Evolutionary conservation across 2,888 invertebrate genomes (phyloP).

Genomic region (Melolontha melolontha): DNA sequence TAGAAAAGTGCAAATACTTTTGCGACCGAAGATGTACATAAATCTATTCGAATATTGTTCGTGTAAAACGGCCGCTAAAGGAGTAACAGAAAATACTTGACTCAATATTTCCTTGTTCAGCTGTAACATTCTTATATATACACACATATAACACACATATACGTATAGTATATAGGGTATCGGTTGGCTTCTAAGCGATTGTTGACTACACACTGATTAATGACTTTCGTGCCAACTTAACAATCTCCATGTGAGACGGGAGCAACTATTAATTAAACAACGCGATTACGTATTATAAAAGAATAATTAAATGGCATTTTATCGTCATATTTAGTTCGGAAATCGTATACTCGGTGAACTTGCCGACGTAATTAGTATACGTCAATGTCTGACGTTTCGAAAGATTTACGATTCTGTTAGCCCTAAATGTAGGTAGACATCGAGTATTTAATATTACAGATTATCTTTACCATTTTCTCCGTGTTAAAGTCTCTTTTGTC

Average conservation of each 20-base stretch:
- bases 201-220: slow-evolving; percentile 57
- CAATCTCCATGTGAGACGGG: slow-evolving; percentile 58
- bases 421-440: neutral
- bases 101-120: no score
- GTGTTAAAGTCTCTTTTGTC: no score
- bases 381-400: slow-evolving; percentile 26
- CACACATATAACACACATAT: neutral
- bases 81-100: no score
- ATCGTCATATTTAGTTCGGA: slow-evolving; percentile 53
- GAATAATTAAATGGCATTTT: slow-evolving; percentile 60
- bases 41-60: no score
- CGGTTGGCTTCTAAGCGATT: slow-evolving; percentile 50
- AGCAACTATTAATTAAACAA: slow-evolving; percentile 60
- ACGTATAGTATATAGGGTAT: slow-evolving; percentile 9
- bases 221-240: slow-evolving; percentile 59
- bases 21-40: no score
- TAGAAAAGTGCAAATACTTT: no score
- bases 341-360: slow-evolving; percentile 39
- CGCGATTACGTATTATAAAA: slow-evolving; percentile 58
- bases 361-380: slow-evolving; percentile 41
- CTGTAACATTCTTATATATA: no score
- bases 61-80: no score
- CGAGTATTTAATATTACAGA: no score
- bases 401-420: slow-evolving; percentile 34
- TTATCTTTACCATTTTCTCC: no score